These are phyloP conservation scores for Pterocles gutturalis DNA, from an alignment of 2,113 vertebrate species.

Conservation along the genomic window DNA sequence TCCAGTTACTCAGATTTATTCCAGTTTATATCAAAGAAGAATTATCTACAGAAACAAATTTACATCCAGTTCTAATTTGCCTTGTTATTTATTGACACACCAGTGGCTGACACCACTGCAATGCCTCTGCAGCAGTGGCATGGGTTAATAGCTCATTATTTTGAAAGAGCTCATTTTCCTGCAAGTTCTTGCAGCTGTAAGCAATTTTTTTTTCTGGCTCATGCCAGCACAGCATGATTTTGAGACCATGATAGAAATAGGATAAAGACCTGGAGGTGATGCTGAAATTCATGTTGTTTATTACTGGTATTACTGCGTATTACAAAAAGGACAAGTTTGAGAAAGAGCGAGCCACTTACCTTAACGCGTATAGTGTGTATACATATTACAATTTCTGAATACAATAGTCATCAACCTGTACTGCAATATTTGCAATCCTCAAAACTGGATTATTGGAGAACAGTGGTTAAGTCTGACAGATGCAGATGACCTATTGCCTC, in stretches of 20 bases:
- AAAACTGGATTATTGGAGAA: neutral
- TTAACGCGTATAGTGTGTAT: neutral
- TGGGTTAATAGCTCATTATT: conserved; percentile 68
- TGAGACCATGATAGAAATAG: conserved; percentile 33
- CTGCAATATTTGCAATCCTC: neutral
- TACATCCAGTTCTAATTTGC: conserved; percentile 32
- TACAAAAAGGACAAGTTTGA: neutral
- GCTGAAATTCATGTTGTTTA: conserved; percentile 17
- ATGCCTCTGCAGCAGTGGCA: conserved; percentile 38
- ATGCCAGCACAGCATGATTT: conserved; percentile 33
- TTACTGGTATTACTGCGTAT: too few species aligned
- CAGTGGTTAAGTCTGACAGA: neutral
- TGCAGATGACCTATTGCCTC: neutral
- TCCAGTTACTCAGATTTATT: conserved; percentile 51
- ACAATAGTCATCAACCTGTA: neutral
- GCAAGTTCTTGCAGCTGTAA: conserved; percentile 63
- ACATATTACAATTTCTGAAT: neutral
- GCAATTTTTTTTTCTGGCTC: conserved; percentile 42
- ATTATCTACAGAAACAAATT: conserved; percentile 38
- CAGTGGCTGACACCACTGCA: conserved; percentile 49
- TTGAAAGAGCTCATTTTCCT: conserved; percentile 59
- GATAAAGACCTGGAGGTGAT: conserved; percentile 14
- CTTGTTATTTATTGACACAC: conserved; percentile 41
- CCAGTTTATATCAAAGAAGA: conserved; percentile 34
- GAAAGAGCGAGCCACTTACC: neutral